These are phyloP conservation scores for Drosophila truncata DNA, from an alignment of 1,140 invertebrate species.

Conservation along the genomic window DNA sequence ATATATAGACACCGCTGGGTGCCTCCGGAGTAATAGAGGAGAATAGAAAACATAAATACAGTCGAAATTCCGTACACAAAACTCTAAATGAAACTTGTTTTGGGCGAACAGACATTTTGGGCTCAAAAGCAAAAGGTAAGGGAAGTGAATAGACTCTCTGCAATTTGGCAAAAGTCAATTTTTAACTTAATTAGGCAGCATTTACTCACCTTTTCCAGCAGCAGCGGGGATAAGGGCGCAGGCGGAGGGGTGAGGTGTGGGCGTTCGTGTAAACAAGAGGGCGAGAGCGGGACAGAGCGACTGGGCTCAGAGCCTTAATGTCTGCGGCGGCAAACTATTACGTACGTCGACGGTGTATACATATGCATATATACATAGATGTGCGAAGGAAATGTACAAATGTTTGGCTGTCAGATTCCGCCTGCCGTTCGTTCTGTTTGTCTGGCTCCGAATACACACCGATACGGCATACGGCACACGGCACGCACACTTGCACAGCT, in stretches of 20 bases:
- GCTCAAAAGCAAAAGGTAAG: no score
- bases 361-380: slow-evolving; percentile 45
- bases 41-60: slow-evolving; percentile 30
- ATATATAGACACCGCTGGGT: slow-evolving; percentile 57
- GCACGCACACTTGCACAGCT: slow-evolving; percentile 55
- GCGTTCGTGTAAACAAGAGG: slow-evolving; percentile 75
- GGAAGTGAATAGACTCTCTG: slow-evolving; percentile 11
- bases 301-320: slow-evolving; percentile 71
- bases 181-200: slow-evolving; percentile 63
- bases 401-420: slow-evolving; percentile 60
- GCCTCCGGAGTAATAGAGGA: slow-evolving; percentile 52
- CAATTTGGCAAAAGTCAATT: slow-evolving; percentile 44
- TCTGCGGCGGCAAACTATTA: slow-evolving; percentile 68
- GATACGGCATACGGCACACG: slow-evolving; percentile 22
- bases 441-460: slow-evolving; percentile 53
- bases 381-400: slow-evolving; percentile 79
- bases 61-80: slow-evolving; percentile 1
- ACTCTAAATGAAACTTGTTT: neutral
- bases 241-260: slow-evolving; percentile 32
- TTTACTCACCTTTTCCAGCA: slow-evolving; percentile 62
- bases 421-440: slow-evolving; percentile 41
- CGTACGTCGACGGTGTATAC: slow-evolving; percentile 44
- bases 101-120: no score
- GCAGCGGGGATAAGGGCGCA: neutral
- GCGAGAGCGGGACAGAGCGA: slow-evolving; percentile 38